These are phyloP conservation scores for Peromyscus maniculatus DNA, from an alignment of 2,113 vertebrate species.

Conservation along the genomic window DNA sequence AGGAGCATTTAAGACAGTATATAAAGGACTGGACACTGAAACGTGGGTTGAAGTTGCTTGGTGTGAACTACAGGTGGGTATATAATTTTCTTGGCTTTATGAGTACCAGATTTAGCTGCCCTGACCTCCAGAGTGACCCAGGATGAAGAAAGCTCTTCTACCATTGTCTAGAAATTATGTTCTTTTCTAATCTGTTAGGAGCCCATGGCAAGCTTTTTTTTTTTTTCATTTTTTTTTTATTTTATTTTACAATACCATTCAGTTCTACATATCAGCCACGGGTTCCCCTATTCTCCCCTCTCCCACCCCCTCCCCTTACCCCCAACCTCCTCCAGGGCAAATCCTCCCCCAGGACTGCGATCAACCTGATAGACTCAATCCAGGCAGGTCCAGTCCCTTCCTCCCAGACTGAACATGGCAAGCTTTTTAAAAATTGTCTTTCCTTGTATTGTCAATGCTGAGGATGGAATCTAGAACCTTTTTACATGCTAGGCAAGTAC, in stretches of 20 bases:
- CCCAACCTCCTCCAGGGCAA: too few species aligned
- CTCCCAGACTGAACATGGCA: neutral
- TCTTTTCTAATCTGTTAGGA: constrained; percentile 42
- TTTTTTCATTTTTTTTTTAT: too few species aligned
- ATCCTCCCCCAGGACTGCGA: too few species aligned
- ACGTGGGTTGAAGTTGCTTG: constrained; percentile 98
- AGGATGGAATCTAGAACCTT: neutral
- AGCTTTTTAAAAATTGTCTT: neutral
- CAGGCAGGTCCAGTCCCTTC: too few species aligned
- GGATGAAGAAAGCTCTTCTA: constrained; percentile 57
- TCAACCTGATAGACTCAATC: too few species aligned
- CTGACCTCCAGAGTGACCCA: constrained; percentile 28
- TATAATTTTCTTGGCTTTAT: constrained; percentile 65
- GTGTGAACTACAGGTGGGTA: constrained; percentile 96
- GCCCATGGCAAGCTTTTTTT: neutral
- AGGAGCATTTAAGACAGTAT: constrained; percentile 97
- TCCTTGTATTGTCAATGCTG: neutral
- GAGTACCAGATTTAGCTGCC: constrained; percentile 56
- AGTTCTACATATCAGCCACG: too few species aligned
- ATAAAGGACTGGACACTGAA: constrained; percentile 96
- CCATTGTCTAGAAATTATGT: constrained; percentile 5
- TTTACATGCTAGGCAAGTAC: neutral
- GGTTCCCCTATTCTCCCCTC: too few species aligned
- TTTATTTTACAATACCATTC: too few species aligned
- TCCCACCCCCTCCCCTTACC: too few species aligned